Evolutionary conservation across 2,113 vertebrate species (phyloP), one percentile per base, ranked within the genome.

Genomic region (Tiliqua scincoides): DNA sequence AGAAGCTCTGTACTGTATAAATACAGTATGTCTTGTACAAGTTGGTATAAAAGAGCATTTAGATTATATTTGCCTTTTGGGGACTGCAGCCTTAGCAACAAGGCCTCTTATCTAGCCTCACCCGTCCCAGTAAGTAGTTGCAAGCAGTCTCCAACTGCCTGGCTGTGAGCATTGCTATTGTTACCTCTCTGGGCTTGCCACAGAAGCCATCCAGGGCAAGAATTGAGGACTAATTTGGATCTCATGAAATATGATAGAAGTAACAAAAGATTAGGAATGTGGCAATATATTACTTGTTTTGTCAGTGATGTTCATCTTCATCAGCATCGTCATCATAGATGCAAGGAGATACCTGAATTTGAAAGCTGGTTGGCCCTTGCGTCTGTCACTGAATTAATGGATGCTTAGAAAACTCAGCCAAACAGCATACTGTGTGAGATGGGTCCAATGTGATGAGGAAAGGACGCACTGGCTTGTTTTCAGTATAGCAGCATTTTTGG

Each of bases 351-450:
- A 88, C 59, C 59, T 72, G 67, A 37, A 32, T 86, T 86, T 89
- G 84, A 82, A 83, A 92, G 83, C 79, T 89, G 84, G 70, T 89
- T 74, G 74, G 35, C 89, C 54, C 59, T 78, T 81, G 61, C 57
- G 92, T 91, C 84, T 75, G n/a, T 62, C 25, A 12, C 6, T 74
- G 68, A 87, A 89, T 88, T 75, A 87, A 87, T 70, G 81, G 83
- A 91, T 48, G 54, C 74, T 92, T 90, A 85, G 75, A 88, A 91
- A 92, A 92, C 78, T 89, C 67, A 92, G 73, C 40, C 85, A 54
- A 76, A 88, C 74, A 0, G 59, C 52, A 18, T 54, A 57, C 52
- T 84, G 43, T 48, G 43, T 48, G 48, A 52, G 48, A 73, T 59
- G 10, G 21, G n/a, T 21, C 48, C 57, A 72, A 18, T 21, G 15